Base-by-base conservation (phyloP, 2,113 vertebrate species). In the Ranitomeya imitator region DNA sequence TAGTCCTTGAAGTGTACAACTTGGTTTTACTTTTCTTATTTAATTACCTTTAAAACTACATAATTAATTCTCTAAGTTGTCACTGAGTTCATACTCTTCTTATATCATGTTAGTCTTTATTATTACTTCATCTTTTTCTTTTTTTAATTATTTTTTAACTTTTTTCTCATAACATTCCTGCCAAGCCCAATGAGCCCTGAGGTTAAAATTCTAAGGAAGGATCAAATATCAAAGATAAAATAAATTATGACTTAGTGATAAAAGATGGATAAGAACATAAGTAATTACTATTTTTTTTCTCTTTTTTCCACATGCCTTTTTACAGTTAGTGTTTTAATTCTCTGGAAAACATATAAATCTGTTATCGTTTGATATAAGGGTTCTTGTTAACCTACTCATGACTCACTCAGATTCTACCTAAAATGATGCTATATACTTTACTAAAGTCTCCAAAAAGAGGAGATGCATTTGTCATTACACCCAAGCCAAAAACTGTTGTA, bases 161-260 rank as follows among this genome's bases (percentile, higher is more conserved):
- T 21, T 45, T 76, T 11, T 21, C 45, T 76, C 8, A 19, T 76
- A 21, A 52, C 73, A 21, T 76, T 18, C 15, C 45, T 76, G 73
- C 7, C 73, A 21, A 76, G 16, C 16, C 18, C 19, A 2, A 76
- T 52, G 8, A 76, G 16, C 73, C 73, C 45, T 11, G 73, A 51
- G 73, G 73, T 45, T 45, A 52, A 51, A 76, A 21, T 76, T 51
- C 16, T 76, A 21, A 76, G 15, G 18, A 76, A 76, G 37, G 18
- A 76, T 76, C 37, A 52, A 76, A 52, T 76, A 76, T 76, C 73
- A 76, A 52, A 76, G 37, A 76, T 52, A 7, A 18, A 76, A 76
- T 76, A 52, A 8, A 52, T 76, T 76, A 76, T 76, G 73, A 76
- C 73, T 76, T 52, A 11, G 73, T 76, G 73, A 76, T 76, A 76